A percentile compares a stretch with the other conserved stretches of the same genome.
Conservation (phyloP, 2,797 vertebrate genomes). For the Hapalemur alaotrensis region DNA sequence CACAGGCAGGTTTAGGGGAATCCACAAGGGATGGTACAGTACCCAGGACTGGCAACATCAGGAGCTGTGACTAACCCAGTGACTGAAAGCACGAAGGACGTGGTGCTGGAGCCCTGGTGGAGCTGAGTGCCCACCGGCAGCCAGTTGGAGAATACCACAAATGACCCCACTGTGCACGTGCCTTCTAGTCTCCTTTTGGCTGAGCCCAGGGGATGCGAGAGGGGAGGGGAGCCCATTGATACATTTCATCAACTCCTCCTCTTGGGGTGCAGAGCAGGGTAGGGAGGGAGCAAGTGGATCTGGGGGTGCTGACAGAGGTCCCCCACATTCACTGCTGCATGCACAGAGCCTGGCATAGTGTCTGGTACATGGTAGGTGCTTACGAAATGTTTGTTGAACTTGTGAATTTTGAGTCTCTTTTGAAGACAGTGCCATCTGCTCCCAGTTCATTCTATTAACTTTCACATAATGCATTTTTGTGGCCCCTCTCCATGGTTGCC, state of each 20-base stretch:
- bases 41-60: background rate
- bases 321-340: background rate
- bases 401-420: background rate
- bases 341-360: too few relatives aligned
- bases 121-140: rapidly evolving
- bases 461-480: background rate
- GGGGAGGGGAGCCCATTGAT: background rate
- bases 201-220: background rate
- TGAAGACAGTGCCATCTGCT: background rate
- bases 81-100: background rate
- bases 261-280: background rate
- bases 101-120: background rate
- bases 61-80: background rate
- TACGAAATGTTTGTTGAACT: background rate
- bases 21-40: background rate
- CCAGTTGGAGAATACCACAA: background rate
- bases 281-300: background rate
- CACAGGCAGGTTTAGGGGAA: background rate
- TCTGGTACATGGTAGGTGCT: background rate
- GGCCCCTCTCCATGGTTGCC: background rate
- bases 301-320: background rate
- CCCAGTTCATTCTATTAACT: background rate
- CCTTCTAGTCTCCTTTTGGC: background rate
- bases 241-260: background rate
- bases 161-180: background rate